phyloP scores from a whole-genome alignment of 2,113 vertebrate species.

The Etheostoma spectabile region DNA sequence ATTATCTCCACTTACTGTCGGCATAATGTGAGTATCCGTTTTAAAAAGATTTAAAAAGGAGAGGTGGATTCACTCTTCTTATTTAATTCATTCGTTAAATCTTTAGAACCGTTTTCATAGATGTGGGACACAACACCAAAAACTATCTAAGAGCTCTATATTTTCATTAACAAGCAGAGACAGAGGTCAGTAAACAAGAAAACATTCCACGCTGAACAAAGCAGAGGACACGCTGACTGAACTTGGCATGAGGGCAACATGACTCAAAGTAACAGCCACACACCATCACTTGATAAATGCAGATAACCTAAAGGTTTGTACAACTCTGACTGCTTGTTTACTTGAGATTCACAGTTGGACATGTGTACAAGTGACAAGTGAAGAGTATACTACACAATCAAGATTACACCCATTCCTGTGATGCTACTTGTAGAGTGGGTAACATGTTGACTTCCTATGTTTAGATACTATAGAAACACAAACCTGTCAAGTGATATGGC shows the following conservation, averaged over 20 bases:
- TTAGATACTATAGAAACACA: neutral
- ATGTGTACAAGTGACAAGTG: neutral
- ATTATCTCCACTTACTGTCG: neutral
- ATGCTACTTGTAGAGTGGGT: neutral
- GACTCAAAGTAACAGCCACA: constrained; percentile 13
- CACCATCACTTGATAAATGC: neutral
- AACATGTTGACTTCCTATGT: constrained; percentile 2
- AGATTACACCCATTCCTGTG: neutral
- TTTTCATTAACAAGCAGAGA: neutral
- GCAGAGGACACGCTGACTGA: constrained; percentile 14
- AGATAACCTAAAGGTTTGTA: neutral
- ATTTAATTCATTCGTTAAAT: neutral
- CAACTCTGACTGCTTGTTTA: neutral
- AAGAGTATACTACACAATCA: neutral
- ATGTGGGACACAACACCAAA: neutral
- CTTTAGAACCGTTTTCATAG: neutral
- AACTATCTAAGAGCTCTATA: neutral
- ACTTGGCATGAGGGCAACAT: neutral
- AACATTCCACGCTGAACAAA: neutral
- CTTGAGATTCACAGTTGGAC: neutral
- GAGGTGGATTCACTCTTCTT: neutral
- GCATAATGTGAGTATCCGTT: neutral
- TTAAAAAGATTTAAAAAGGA: neutral
- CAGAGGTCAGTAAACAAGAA: constrained; percentile 30
- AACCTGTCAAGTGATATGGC: neutral